phyloP scores from a whole-genome alignment of 1,140 invertebrate species.

The Drosophila baimaii region DNA sequence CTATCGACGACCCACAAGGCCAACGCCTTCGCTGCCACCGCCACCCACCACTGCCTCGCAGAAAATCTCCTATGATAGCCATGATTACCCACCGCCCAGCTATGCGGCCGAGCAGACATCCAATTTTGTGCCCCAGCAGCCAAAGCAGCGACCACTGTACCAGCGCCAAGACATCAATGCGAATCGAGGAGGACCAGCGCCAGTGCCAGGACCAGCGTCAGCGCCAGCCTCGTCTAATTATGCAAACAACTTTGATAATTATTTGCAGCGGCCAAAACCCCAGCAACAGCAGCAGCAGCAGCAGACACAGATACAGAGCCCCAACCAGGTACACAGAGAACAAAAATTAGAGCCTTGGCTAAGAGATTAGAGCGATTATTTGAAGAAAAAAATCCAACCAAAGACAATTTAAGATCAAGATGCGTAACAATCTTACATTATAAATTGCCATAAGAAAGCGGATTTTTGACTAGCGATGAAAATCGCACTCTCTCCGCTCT shows the following conservation, averaged over 20 bases:
- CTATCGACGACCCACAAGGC: constrained; percentile 53
- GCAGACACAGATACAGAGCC: constrained; percentile 25
- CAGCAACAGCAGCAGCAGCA: constrained; percentile 25
- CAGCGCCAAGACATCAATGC: constrained; percentile 70
- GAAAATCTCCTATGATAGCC: constrained; percentile 81
- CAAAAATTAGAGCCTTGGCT: too few relatives aligned
- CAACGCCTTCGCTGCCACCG: constrained; percentile 14
- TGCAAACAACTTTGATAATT: constrained; percentile 84
- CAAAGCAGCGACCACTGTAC: constrained; percentile 56
- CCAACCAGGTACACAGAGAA: constrained; percentile 26
- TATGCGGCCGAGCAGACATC: constrained; percentile 77
- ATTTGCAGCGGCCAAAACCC: constrained; percentile 71
- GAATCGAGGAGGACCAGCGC: constrained; percentile 47
- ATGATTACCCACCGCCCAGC: constrained; percentile 81
- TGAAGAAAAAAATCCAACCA: too few relatives aligned
- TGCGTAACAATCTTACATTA: too few relatives aligned
- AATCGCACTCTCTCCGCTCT: too few relatives aligned
- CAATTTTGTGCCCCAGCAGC: constrained; percentile 69
- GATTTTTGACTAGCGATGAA: too few relatives aligned
- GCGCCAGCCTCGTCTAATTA: constrained; percentile 72
- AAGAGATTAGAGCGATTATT: too few relatives aligned
- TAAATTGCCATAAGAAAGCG: too few relatives aligned
- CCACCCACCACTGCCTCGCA: constrained; percentile 47
- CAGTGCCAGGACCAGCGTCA: constrained; percentile 38
- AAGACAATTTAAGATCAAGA: too few relatives aligned